Percentiles rank a stretch among this genome's conserved stretches.
phyloP scores from a whole-genome alignment of 2,888 invertebrate species.

The Chloroclystis v-ata region DNA sequence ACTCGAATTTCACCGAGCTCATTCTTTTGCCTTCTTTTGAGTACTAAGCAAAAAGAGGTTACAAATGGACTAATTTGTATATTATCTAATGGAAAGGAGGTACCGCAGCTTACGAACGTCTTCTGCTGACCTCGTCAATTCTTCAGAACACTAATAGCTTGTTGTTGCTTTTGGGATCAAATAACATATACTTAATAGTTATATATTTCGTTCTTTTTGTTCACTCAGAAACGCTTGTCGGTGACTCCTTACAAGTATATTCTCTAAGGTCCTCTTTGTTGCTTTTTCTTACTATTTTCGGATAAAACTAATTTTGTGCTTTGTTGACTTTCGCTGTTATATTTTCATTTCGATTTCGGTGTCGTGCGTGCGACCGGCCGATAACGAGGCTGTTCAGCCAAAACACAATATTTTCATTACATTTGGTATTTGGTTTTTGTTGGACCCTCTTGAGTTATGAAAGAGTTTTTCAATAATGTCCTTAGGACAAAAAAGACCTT shows the following conservation, averaged over 20 bases:
- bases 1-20: too few relatives aligned
- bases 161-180: too few relatives aligned
- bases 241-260: slow-evolving; percentile 33
- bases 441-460: slow-evolving; percentile 3
- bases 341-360: slow-evolving; percentile 57
- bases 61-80: too few relatives aligned
- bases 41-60: too few relatives aligned
- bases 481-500: not conserved
- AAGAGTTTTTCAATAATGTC: not conserved
- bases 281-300: slow-evolving; percentile 61
- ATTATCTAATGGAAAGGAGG: too few relatives aligned
- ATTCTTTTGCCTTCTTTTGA: too few relatives aligned
- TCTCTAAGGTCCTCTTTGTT: slow-evolving; percentile 48
- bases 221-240: slow-evolving; percentile 24
- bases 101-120: too few relatives aligned
- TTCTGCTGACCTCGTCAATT: too few relatives aligned
- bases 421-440: slow-evolving; percentile 27
- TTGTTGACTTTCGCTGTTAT: slow-evolving; percentile 68
- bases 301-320: slow-evolving; percentile 73
- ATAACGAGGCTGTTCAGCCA: slow-evolving; percentile 37
- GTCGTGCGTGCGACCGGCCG: slow-evolving; percentile 37
- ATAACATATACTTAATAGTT: too few relatives aligned
- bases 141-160: too few relatives aligned
- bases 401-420: slow-evolving; percentile 40
- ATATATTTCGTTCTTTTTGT: too few relatives aligned